Evolutionary conservation across 2,888 invertebrate genomes (phyloP).

Genomic region (Aporophyla nigra): DNA sequence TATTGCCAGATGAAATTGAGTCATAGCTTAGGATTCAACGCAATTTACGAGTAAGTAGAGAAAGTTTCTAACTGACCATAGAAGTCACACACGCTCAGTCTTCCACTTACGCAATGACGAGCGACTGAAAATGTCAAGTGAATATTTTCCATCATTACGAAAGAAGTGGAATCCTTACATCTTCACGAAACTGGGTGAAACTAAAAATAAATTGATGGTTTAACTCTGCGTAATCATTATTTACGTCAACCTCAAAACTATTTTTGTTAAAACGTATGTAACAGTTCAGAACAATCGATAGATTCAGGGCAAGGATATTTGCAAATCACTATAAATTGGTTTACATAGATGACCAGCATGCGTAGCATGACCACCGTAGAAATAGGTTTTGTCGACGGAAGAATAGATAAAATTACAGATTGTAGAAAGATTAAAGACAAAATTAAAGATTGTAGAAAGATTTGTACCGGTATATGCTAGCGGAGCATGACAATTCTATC

Average conservation of each 20-base stretch:
- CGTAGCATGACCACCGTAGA: too few relatives aligned
- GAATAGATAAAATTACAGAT: too few relatives aligned
- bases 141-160: constrained; percentile 27
- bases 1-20: constrained; percentile 32
- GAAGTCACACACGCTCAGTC: background rate
- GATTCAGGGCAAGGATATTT: constrained; percentile 35
- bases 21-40: constrained; percentile 30
- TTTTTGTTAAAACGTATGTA: constrained; percentile 32
- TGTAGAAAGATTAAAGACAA: too few relatives aligned
- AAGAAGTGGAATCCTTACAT: constrained; percentile 20
- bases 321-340: constrained; percentile 22
- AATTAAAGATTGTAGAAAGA: too few relatives aligned
- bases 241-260: constrained; percentile 57
- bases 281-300: constrained; percentile 22
- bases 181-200: constrained; percentile 33
- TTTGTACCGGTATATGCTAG: too few relatives aligned
- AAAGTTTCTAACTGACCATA: constrained; percentile 45
- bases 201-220: constrained; percentile 56
- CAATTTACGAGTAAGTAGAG: constrained; percentile 43
- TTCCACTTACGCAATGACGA: constrained; percentile 21
- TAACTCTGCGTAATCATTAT: constrained; percentile 50
- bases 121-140: constrained; percentile 20
- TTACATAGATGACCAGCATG: constrained; percentile 51
- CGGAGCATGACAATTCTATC: too few relatives aligned
- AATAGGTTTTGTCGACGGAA: too few relatives aligned